phyloP scores from a whole-genome alignment of 2,113 vertebrate species.

The Smithornis capensis region DNA sequence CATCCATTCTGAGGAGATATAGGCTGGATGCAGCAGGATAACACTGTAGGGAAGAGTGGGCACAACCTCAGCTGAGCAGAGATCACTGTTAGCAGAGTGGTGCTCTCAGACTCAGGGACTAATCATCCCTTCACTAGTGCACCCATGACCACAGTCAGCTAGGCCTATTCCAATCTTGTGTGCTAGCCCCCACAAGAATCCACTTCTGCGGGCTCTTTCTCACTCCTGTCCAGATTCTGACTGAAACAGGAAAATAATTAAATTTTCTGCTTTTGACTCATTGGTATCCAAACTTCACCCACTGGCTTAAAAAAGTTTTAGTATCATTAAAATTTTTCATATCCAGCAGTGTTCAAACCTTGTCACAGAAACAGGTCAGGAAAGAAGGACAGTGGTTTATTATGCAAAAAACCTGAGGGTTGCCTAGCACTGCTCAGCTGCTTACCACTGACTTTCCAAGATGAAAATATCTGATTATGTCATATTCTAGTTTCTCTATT shows the following conservation, averaged over 20 bases:
- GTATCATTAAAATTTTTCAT: neutral
- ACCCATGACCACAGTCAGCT: neutral
- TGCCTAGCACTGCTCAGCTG: neutral
- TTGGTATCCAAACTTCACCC: neutral
- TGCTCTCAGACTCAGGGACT: neutral
- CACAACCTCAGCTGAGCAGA: fast-evolving
- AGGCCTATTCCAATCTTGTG: neutral
- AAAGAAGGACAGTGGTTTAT: neutral
- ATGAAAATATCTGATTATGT: conserved; percentile 2
- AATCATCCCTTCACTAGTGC: neutral
- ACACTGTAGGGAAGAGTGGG: fast-evolving
- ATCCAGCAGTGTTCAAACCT: neutral
- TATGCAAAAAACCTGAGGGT: neutral
- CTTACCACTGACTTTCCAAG: neutral
- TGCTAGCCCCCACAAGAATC: neutral
- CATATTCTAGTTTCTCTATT: neutral
- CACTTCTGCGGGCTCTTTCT: neutral
- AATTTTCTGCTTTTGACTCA: neutral
- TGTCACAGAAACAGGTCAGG: neutral
- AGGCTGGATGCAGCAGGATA: neutral
- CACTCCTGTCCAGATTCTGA: neutral
- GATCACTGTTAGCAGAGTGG: neutral
- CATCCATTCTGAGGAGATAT: neutral
- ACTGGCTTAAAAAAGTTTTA: neutral
- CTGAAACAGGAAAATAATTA: neutral